Base-by-base conservation (phyloP, 1,140 invertebrate species). In the Ceratina japonica region DNA sequence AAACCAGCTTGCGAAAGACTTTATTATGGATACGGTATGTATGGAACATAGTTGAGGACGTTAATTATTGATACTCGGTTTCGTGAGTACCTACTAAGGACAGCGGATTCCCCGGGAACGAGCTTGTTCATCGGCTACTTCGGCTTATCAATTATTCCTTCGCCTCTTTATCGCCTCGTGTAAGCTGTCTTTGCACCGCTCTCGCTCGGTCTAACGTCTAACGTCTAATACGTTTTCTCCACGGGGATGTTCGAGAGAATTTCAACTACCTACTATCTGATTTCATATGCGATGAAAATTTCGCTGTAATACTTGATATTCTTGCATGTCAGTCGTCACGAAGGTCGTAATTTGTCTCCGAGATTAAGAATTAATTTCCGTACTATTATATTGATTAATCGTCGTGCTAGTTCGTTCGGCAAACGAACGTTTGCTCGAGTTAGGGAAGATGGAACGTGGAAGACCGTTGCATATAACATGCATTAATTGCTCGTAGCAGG, bases 101-200 rank as follows among this genome's bases (percentile, higher is more conserved):
- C 20, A 78, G 44, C 18, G 0, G 18, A 62, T 20, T 52, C 18
- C 16, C 1, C 0, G 1, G n/a, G 31, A 59, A 22, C 15, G 15
- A 8, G 56, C 24, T 44, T 44, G 49, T 22, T 10, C 22, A 16
- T 22, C n/a, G 10, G 70, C 24, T 31, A 52, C n/a, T 44, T 61
- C 12, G 72, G 69, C 66, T 79, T 76, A 79, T 84, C 84, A 86
- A 87, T 86, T 80, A 82, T 82, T 84, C 71, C 69, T 78, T 80
- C 58, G 27, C 31, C 74, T 63, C 73, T 80, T 86, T 80, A 85
- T 77, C 72, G 68, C 10, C 64, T 54, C 37, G 15, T 24, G 49
- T 58, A 63, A 80, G 65, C 44, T 63, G 22, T 72, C 82, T 80
- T 75, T 68, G 62, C 56, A 20, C 20, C 12, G 54, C 62, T 58